Evolutionary conservation across 2,888 invertebrate species (phyloP).

Genomic region (Ethmia dodecea): DNA sequence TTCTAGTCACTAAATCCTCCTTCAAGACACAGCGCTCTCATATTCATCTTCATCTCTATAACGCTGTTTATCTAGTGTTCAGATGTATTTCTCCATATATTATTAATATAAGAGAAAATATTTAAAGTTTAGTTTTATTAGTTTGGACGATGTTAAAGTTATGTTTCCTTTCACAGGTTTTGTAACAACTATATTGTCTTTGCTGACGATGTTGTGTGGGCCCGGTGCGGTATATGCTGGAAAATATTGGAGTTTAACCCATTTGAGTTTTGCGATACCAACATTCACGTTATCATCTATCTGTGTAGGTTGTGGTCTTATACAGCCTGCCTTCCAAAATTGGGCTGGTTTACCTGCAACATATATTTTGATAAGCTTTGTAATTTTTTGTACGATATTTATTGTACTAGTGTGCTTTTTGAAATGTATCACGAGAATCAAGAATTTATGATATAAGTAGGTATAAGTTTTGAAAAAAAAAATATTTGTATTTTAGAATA

Average conservation of each 20-base stretch:
- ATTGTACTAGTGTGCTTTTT: constrained; percentile 27
- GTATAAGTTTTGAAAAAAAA: too few species aligned
- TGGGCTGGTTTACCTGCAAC: constrained; percentile 26
- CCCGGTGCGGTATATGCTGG: constrained; percentile 16
- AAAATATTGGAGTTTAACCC: constrained; percentile 21
- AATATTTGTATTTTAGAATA: too few species aligned
- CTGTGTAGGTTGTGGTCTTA: constrained; percentile 30
- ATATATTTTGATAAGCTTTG: constrained; percentile 27
- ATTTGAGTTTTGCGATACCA: constrained; percentile 34
- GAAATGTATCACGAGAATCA: constrained; percentile 32
- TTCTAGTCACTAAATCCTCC: too few species aligned
- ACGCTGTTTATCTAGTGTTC: too few species aligned
- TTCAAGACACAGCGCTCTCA: too few species aligned
- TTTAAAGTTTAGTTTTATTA: too few species aligned
- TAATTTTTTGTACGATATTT: constrained; percentile 33
- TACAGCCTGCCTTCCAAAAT: constrained; percentile 23
- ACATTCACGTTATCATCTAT: constrained; percentile 37
- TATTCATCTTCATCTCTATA: too few species aligned
- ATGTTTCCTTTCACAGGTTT: too few species aligned
- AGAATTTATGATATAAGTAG: not conserved
- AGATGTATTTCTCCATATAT: too few species aligned
- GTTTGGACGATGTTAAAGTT: too few species aligned
- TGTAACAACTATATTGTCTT: too few species aligned
- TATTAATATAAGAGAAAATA: too few species aligned
- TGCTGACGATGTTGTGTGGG: constrained; percentile 27